These are phyloP conservation scores for Lycophotia porphyrea DNA, from an alignment of 2,888 invertebrate genomes.

Conservation along the genomic window DNA sequence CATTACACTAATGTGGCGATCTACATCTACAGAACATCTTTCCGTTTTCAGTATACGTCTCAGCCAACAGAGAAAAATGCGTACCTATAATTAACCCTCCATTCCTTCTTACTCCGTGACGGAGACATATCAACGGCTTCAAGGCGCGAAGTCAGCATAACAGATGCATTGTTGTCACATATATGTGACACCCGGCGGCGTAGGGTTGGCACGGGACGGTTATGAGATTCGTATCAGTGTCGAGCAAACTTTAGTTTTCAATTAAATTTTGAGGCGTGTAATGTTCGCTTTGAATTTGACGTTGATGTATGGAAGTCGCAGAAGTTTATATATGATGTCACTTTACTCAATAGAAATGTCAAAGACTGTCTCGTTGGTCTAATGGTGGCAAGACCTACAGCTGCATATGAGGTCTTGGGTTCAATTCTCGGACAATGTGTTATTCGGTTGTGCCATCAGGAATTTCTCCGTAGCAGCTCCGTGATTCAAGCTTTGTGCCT, in stretches of 20 bases:
- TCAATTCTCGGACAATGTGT: neutral
- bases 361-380: neutral
- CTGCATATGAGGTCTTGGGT: neutral
- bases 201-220: conserved; percentile 60
- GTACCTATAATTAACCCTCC: conserved; percentile 19
- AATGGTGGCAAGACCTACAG: rapidly evolving
- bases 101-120: conserved; percentile 31
- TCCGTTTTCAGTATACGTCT: neutral
- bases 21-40: neutral
- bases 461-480: neutral
- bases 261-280: conserved; percentile 40
- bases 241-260: conserved; percentile 48
- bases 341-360: neutral
- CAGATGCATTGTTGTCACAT: conserved; percentile 82
- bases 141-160: conserved; percentile 60
- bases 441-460: neutral
- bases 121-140: conserved; percentile 47
- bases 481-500: neutral
- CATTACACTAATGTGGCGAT: neutral
- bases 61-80: neutral
- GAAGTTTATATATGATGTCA: conserved; percentile 8
- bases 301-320: neutral
- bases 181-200: conserved; percentile 64
- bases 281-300: conserved; percentile 22
- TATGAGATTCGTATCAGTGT: conserved; percentile 39